Conservation (phyloP, 2,113 vertebrate species). For the Triplophysa dalaica region DNA sequence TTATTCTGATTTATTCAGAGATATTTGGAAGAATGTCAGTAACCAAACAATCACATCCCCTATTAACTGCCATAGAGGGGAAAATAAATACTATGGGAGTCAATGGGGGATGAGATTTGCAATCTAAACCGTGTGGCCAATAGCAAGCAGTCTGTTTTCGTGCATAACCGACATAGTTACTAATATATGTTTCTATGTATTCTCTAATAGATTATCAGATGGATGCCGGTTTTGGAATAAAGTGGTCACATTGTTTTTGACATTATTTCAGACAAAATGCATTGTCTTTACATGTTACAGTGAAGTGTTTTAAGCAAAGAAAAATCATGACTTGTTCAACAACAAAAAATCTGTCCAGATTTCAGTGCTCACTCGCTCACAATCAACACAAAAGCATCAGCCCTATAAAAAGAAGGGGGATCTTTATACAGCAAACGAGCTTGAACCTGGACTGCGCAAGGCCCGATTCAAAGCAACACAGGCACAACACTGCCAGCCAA, state of each 20-base stretch:
- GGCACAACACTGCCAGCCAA: slow-evolving; percentile 51
- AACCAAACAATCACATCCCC: no score
- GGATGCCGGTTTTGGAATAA: no score
- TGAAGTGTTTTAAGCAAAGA: slow-evolving; percentile 23
- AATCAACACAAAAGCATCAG: slow-evolving; percentile 47
- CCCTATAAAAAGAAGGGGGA: slow-evolving; percentile 43
- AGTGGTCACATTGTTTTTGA: slow-evolving; percentile 18
- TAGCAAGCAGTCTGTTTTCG: no score
- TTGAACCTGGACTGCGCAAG: slow-evolving; percentile 56
- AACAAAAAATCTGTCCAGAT: slow-evolving; percentile 43
- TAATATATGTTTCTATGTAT: no score
- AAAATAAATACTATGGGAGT: no score
- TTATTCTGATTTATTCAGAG: no score
- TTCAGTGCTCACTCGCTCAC: slow-evolving; percentile 20
- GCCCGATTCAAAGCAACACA: slow-evolving; percentile 54
- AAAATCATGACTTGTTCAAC: slow-evolving; percentile 44
- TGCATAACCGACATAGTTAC: no score
- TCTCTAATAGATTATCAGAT: no score
- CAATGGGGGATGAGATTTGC: no score
- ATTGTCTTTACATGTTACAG: not conserved
- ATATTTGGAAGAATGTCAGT: no score
- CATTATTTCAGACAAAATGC: slow-evolving; percentile 15
- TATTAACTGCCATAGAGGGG: no score
- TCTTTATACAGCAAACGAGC: slow-evolving; percentile 55
- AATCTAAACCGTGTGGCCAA: no score